Evolutionary conservation across 1,140 invertebrate species (phyloP), one percentile per base, ranked within the genome.

Genomic region (Pemphigus obesinymphae): DNA sequence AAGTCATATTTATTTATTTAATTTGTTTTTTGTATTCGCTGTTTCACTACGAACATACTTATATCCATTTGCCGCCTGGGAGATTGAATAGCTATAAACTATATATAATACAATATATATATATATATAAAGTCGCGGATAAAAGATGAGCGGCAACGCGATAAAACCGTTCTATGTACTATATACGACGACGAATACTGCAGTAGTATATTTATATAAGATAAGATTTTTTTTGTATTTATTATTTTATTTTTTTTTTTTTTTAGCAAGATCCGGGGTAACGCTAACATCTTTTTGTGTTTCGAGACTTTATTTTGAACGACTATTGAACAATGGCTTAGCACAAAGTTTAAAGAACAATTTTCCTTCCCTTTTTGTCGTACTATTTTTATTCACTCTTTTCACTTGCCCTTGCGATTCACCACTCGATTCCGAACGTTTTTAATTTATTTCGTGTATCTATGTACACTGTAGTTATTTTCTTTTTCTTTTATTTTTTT

Each of bases 1-100:
- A 89, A 91, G 90, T 88, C 15, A 76, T 63, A 45, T 55, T 81
- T 53, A n/a, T 82, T 66, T 55, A 50, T 26, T 82, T 40, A 45
- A 58, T 53, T 58, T n/a, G 58, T 48, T 45, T 11, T 50, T 2
- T n/a, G 17, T 50, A 15, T 37, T 20, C 34, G 20, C 2, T 3
- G 20, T 61, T 29, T 61, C 31, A 66, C 20, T 66, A 66, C n/a
- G 10, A 66, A 34, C 58, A 29, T 26, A 15, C 58, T 29, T 26
- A 29, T 17, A 34, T 66, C 31, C 63, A 40, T 68, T 37, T n/a
- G 63, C 34, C 20, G 20, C 1, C 17, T 3, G 26, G 23, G 58
- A 63, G 31, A 63, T 63, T 31, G 43, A 13, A 45, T 11, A 45
- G 10, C 43, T n/a, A n/a, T 45, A 7, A 45, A 45, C 13, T 45